Evolutionary conservation across 1,140 invertebrate species (phyloP).

Genomic region (Whitmania pigra): DNA sequence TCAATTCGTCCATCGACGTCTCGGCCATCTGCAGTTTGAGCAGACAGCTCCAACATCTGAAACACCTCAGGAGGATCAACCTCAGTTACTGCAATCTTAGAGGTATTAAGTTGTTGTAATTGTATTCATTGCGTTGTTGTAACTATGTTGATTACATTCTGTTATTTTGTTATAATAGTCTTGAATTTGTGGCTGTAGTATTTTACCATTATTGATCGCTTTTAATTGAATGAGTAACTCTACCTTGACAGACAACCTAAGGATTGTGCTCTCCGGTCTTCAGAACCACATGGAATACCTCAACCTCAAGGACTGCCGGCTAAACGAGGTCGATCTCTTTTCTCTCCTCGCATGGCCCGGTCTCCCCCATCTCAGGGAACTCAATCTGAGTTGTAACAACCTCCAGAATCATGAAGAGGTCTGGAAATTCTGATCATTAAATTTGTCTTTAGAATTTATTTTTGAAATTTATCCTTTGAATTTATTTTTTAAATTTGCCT

Average conservation of each 20-base stretch:
- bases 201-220: too few relatives aligned
- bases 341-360: conserved; percentile 30
- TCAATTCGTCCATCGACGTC: conserved; percentile 27
- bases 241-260: not conserved
- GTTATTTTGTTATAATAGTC: not conserved
- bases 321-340: conserved; percentile 29
- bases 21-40: conserved; percentile 24
- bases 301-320: conserved; percentile 33
- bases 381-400: conserved; percentile 36
- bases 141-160: too few relatives aligned
- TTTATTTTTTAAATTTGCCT: too few relatives aligned
- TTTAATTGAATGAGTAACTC: too few relatives aligned
- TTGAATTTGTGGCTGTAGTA: too few relatives aligned
- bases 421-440: not conserved
- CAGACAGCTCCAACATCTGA: conserved; percentile 26
- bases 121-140: not conserved
- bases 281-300: conserved; percentile 28
- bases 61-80: conserved; percentile 30
- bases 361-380: conserved; percentile 28
- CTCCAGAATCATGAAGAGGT: conserved; percentile 22
- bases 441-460: not conserved
- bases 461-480: not conserved
- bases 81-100: conserved; percentile 32
- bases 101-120: conserved; percentile 22
- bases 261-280: conserved; percentile 26